Evolutionary conservation across 2,113 vertebrate species (phyloP), one percentile per base, ranked within the genome.

Genomic region (Camarhynchus parvulus): DNA sequence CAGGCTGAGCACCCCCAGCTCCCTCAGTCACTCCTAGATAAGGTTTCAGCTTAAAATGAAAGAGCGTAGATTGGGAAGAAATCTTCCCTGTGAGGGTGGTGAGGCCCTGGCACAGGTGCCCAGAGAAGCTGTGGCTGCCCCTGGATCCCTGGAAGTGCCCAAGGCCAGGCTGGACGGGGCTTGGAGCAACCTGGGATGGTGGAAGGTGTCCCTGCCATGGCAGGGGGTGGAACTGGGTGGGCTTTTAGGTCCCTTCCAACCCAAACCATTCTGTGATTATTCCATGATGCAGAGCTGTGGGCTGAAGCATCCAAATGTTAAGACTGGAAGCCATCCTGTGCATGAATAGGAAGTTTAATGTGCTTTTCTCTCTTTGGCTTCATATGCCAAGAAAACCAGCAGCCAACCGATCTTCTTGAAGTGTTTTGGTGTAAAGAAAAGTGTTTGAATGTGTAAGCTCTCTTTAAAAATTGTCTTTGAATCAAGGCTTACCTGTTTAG

Each of bases 31-130:
- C 14, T 56, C 55, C 20, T 56, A 21, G 19, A 37, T 2, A n/a
- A 37, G 2, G 11, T 76, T 68, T 83, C 53, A 61, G 9, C 19
- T 82, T 35, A 47, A 67, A 35, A 6, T 47, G 11, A 46, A 53
- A 25, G 7, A 62, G 9, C 13, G 14, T 25, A 18, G 9, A 15
- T 15, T 53, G 25, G 30, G 21, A 31, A 75, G 8, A 47, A 76
- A 13, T 33, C 2, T 41, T 55, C 3, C 1, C 4, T 47, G 8
- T 55, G 24, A 31, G 17, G 5, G 2, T 23, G 35, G 0, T 0
- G 4, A 76, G 10, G 16, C 8, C 24, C 62, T 61, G 61, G 62
- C 19, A 61, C 15, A 61, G 27, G 0, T 67, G 2, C 5, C 15
- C 46, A 82, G 78, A 31, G 62, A 7, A 41, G 11, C 10, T 42